These are phyloP conservation scores for Acanthosepion lycidas DNA, from an alignment of 2,888 invertebrate genomes.

Conservation along the genomic window DNA sequence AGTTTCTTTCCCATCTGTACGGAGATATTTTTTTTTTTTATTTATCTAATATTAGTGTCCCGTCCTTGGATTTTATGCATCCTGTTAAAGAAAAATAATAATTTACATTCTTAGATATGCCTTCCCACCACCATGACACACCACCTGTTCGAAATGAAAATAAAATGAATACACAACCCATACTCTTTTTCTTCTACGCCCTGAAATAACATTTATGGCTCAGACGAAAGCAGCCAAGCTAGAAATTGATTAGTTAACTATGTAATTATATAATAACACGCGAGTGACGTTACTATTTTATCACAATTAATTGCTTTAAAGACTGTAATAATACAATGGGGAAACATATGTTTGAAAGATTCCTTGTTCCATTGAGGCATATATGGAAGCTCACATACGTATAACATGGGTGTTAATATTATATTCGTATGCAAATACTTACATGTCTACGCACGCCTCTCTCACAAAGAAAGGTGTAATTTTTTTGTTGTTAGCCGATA, in stretches of 20 bases:
- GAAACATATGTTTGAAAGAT: neutral
- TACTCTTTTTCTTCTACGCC: neutral
- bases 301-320: neutral
- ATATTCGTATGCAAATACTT: neutral
- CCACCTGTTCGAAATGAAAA: neutral
- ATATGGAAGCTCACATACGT: constrained; percentile 13
- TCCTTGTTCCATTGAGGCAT: neutral
- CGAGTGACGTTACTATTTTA: neutral
- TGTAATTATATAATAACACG: constrained; percentile 33
- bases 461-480: neutral
- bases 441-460: neutral
- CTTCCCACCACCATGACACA: neutral
- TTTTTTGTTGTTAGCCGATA: neutral
- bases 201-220: neutral
- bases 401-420: neutral
- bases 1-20: too few relatives aligned
- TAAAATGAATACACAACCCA: neutral
- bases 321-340: constrained; percentile 17
- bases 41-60: too few relatives aligned
- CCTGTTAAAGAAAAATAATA: too few relatives aligned
- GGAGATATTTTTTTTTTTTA: too few relatives aligned
- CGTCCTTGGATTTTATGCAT: too few relatives aligned
- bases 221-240: neutral
- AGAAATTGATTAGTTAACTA: constrained; percentile 33
- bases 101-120: too few relatives aligned